A percentile compares a stretch with the other conserved stretches of the same genome.
phyloP scores from a whole-genome alignment of 2,113 vertebrate species.

The Galeopterus variegatus region DNA sequence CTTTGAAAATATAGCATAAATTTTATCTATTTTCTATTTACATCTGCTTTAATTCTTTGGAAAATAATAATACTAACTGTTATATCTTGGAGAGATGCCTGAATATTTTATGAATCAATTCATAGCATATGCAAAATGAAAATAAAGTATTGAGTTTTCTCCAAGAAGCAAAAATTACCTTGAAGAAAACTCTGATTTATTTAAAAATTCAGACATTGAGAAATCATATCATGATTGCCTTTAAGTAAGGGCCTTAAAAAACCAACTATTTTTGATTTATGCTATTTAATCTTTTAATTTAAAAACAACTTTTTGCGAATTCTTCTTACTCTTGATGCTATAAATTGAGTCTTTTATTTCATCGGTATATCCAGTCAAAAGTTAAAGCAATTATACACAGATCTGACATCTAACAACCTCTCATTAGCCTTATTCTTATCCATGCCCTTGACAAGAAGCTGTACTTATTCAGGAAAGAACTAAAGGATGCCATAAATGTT shows the following conservation, averaged over 20 bases:
- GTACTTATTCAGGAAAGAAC: neutral
- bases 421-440: slow-evolving; percentile 4
- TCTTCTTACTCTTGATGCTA: neutral
- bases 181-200: slow-evolving; percentile 63
- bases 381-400: neutral
- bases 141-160: slow-evolving; percentile 59
- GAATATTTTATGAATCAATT: slow-evolving; percentile 48
- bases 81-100: neutral
- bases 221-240: neutral
- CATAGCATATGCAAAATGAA: slow-evolving; percentile 44
- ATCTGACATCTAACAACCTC: neutral
- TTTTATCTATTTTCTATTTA: neutral
- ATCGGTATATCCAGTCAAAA: neutral
- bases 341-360: neutral
- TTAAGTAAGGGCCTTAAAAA: neutral
- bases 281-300: neutral
- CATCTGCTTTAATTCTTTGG: neutral
- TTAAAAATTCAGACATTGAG: slow-evolving; percentile 54
- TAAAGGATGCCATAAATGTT: neutral
- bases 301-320: neutral
- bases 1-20: neutral
- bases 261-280: neutral
- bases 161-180: slow-evolving; percentile 47
- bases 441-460: neutral
- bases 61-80: slow-evolving; percentile 1